These are phyloP conservation scores for Bovichtus variegatus DNA, from an alignment of 2,797 vertebrate species.

Conservation along the genomic window DNA sequence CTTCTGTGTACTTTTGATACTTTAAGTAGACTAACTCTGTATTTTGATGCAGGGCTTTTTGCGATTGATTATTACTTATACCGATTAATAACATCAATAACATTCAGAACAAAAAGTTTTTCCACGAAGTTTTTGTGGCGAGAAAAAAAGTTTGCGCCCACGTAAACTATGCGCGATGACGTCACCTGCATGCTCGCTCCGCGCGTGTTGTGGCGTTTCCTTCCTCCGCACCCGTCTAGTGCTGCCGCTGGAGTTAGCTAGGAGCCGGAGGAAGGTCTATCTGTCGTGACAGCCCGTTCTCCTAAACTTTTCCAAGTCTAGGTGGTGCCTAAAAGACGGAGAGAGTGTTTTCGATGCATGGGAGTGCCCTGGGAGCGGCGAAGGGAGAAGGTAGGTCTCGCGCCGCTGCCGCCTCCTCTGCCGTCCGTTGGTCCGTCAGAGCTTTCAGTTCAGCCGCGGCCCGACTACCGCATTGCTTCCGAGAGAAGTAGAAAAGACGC, in stretches of 20 bases:
- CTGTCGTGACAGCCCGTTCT: slow-evolving; percentile 59
- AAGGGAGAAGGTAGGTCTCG: slow-evolving; percentile 79
- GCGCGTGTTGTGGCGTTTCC: slow-evolving; percentile 64
- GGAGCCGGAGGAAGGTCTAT: slow-evolving; percentile 29
- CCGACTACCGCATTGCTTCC: slow-evolving; percentile 77
- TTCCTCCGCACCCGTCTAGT: slow-evolving; percentile 69
- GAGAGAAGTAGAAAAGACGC: slow-evolving; percentile 31
- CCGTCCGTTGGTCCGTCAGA: slow-evolving; percentile 54
- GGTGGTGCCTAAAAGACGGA: slow-evolving; percentile 34
- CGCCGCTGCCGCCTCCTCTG: slow-evolving; percentile 30
- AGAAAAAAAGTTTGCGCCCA: slow-evolving; percentile 47
- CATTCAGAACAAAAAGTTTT: neutral
- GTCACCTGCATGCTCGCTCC: slow-evolving; percentile 65
- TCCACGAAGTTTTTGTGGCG: slow-evolving; percentile 5
- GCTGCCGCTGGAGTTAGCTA: slow-evolving; percentile 62
- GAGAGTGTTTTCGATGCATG: slow-evolving; percentile 76
- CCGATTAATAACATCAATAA: neutral
- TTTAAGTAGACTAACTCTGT: neutral
- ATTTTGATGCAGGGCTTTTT: neutral
- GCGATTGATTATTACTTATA: neutral
- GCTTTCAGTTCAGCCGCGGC: slow-evolving; percentile 61
- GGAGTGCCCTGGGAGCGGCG: slow-evolving; percentile 81
- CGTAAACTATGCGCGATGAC: slow-evolving; percentile 76
- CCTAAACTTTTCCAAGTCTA: slow-evolving; percentile 48
- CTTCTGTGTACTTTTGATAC: neutral